Conservation (phyloP, 1,140 invertebrate genomes). For the Diorhabda sublineata region DNA sequence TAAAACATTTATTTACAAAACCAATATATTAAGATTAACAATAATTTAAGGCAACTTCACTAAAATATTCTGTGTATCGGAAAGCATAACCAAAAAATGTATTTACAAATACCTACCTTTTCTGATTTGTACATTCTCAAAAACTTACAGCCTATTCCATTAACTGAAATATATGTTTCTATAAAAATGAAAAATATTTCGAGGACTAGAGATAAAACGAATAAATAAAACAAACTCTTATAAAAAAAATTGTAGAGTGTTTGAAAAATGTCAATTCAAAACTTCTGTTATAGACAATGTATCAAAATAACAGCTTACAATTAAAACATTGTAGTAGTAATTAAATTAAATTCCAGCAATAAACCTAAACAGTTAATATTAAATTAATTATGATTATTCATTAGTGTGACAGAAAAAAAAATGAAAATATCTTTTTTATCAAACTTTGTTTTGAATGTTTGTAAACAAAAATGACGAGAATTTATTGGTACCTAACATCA, state of each 20-base stretch:
- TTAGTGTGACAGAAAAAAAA: too few species aligned
- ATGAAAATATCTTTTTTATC: too few species aligned
- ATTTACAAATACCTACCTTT: slow-evolving; percentile 19
- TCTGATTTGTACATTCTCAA: slow-evolving; percentile 20
- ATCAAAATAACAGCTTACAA: too few species aligned
- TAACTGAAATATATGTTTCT: background rate
- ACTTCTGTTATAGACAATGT: too few species aligned
- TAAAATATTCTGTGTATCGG: slow-evolving; percentile 18
- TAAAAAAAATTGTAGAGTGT: slow-evolving; percentile 2
- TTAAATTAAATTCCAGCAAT: too few species aligned
- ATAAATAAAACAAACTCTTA: background rate
- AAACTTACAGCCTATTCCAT: background rate
- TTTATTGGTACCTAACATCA: too few species aligned
- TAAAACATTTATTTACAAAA: slow-evolving; percentile 28
- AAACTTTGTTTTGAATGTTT: too few species aligned
- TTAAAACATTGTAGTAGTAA: too few species aligned
- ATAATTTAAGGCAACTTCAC: slow-evolving; percentile 25
- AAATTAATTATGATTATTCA: too few species aligned
- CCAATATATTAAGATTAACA: slow-evolving; percentile 28
- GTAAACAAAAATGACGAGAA: too few species aligned
- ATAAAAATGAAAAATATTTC: background rate
- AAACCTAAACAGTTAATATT: too few species aligned
- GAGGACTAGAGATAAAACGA: slow-evolving; percentile 8
- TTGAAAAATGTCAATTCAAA: background rate
- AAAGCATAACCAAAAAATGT: slow-evolving; percentile 22